Percentiles rank a stretch among this genome's conserved stretches.
Conservation (phyloP, 2,888 invertebrate genomes). For the Bugulina stolonifera region DNA sequence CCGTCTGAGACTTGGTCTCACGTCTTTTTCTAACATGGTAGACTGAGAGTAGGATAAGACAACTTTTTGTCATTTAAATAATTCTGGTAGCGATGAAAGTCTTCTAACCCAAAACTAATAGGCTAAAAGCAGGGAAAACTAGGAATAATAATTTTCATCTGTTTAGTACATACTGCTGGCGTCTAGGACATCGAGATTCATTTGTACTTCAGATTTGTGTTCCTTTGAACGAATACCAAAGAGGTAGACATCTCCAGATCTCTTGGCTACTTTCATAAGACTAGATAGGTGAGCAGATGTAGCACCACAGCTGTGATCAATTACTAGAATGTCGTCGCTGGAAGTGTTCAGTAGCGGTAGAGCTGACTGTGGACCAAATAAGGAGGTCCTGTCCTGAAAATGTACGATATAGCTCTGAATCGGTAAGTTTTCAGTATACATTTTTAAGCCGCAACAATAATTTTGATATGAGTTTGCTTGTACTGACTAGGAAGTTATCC, state of each 20-base stretch:
- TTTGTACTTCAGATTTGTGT: conserved; percentile 32
- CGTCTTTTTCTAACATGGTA: too few species aligned
- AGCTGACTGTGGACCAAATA: conserved; percentile 45
- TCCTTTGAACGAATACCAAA: conserved; percentile 36
- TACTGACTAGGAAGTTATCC: too few species aligned
- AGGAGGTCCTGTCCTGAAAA: conserved; percentile 52
- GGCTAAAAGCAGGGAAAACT: too few species aligned
- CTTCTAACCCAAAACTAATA: too few species aligned
- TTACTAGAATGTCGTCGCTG: conserved; percentile 43
- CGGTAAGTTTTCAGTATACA: background rate
- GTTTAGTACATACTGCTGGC: conserved; percentile 42
- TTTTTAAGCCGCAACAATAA: background rate
- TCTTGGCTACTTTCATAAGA: conserved; percentile 35
- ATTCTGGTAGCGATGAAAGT: too few species aligned
- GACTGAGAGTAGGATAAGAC: too few species aligned
- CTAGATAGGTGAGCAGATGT: conserved; percentile 47
- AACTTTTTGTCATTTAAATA: too few species aligned
- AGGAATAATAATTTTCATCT: too few species aligned
- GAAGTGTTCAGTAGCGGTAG: conserved; percentile 42
- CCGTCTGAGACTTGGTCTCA: too few species aligned
- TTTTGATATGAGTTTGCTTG: background rate
- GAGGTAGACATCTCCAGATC: conserved; percentile 38
- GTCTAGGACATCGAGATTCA: conserved; percentile 40
- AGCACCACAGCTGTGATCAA: conserved; percentile 45
- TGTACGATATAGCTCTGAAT: too few species aligned